Conservation (phyloP, 1,140 invertebrate genomes). For the Achroia grisella region DNA sequence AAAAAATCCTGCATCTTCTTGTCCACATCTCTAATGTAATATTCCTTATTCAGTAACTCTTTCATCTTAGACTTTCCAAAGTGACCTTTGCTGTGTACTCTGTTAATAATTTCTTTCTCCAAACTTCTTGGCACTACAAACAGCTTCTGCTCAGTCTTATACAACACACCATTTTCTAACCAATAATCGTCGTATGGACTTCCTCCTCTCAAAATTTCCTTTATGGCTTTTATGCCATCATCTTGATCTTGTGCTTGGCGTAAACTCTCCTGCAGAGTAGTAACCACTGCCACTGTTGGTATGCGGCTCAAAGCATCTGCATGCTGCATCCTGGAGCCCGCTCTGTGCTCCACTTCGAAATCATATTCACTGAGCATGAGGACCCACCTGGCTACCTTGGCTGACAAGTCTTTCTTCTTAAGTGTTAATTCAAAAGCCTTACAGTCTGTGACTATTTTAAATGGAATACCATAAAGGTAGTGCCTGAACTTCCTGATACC, state of each 20-base stretch:
- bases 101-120: slow-evolving; percentile 12
- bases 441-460: slow-evolving; percentile 63
- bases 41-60: slow-evolving; percentile 12
- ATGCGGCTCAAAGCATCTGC: slow-evolving; percentile 54
- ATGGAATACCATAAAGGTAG: slow-evolving; percentile 65
- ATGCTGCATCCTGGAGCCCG: slow-evolving; percentile 47
- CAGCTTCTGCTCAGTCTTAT: slow-evolving; percentile 2
- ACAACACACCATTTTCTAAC: slow-evolving; percentile 6
- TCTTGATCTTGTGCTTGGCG: slow-evolving; percentile 18
- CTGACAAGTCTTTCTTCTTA: slow-evolving; percentile 41
- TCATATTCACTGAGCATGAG: slow-evolving; percentile 18
- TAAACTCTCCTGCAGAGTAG: slow-evolving; percentile 3
- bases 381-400: slow-evolving; percentile 16
- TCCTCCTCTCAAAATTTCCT: slow-evolving; percentile 14
- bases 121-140: slow-evolving; percentile 11
- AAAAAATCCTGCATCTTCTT: slow-evolving; percentile 8
- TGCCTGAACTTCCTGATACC: slow-evolving; percentile 67
- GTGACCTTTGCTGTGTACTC: slow-evolving; percentile 17
- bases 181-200: slow-evolving; percentile 9
- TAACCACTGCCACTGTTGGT: slow-evolving; percentile 9
- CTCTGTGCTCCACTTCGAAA: slow-evolving; percentile 39
- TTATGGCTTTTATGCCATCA: slow-evolving; percentile 24
- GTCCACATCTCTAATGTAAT: slow-evolving; percentile 8
- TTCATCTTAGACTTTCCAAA: slow-evolving; percentile 14
- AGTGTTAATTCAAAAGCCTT: slow-evolving; percentile 46